These are phyloP conservation scores for Frankliniella fusca DNA, from an alignment of 2,888 invertebrate species.

Conservation along the genomic window DNA sequence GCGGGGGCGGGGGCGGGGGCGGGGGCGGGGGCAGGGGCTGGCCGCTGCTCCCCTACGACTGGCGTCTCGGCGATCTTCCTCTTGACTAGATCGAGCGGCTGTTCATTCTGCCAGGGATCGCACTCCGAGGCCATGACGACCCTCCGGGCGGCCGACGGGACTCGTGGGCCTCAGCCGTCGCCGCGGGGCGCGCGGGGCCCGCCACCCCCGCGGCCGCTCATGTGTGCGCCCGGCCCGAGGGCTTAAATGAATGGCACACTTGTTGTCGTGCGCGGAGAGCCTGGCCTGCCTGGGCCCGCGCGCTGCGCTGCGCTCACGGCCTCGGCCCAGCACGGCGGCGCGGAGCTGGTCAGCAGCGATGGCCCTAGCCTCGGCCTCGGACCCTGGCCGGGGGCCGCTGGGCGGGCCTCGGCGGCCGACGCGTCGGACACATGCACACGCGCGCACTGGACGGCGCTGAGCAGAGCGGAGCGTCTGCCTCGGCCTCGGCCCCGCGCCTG, in stretches of 20 bases:
- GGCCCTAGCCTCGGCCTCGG: slow-evolving; percentile 48
- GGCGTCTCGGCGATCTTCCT: not conserved
- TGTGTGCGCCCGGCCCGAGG: not conserved
- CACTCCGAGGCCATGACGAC: not conserved
- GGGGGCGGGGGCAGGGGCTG: too few relatives aligned
- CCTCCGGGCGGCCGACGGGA: not conserved
- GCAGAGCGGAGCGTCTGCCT: not conserved
- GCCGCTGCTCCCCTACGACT: not conserved
- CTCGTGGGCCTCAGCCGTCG: too few relatives aligned
- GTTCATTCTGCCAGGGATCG: not conserved
- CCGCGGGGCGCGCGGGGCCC: too few relatives aligned
- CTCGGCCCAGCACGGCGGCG: not conserved
- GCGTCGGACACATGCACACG: not conserved
- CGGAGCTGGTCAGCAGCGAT: slow-evolving; percentile 52
- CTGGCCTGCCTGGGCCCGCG: not conserved
- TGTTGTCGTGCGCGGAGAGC: not conserved
- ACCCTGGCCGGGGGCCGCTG: slow-evolving; percentile 33
- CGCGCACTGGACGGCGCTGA: not conserved
- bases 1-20: too few relatives aligned
- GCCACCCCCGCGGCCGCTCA: too few relatives aligned
- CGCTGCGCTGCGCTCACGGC: not conserved
- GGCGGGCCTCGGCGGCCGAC: not conserved
- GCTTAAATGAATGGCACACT: slow-evolving; percentile 9
- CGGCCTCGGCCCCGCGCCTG: not conserved
- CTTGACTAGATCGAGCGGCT: slow-evolving; percentile 1